These are phyloP conservation scores for Eustalomyia histrio DNA, from an alignment of 2,888 invertebrate genomes.

Conservation along the genomic window DNA sequence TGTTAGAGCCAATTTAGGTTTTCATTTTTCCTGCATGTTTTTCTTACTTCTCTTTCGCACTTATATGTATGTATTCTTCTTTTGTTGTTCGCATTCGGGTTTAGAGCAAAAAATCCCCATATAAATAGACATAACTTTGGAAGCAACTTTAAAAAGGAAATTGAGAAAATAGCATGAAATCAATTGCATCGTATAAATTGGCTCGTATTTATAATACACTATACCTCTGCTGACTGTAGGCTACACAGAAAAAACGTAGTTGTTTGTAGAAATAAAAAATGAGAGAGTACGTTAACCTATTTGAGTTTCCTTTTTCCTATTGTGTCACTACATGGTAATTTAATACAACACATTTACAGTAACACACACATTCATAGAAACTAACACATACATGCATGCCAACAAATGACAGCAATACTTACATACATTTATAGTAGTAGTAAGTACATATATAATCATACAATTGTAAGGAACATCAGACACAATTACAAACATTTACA, in stretches of 20 bases:
- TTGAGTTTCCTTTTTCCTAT: conserved; percentile 56
- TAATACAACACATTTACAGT: conserved; percentile 55
- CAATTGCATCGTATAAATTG: too few species aligned
- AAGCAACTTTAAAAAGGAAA: too few species aligned
- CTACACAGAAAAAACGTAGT: not conserved
- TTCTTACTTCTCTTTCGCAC: too few species aligned
- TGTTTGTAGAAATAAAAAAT: not conserved
- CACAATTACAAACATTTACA: conserved; percentile 25
- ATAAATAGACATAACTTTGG: too few species aligned
- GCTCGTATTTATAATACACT: too few species aligned
- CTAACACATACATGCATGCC: not conserved
- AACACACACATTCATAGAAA: conserved; percentile 37
- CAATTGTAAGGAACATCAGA: conserved; percentile 18
- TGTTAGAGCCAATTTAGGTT: too few species aligned
- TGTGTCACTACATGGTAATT: conserved; percentile 51
- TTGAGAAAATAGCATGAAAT: too few species aligned
- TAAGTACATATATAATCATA: not conserved
- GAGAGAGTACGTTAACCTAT: conserved; percentile 64
- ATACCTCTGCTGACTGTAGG: not conserved
- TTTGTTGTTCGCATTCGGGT: too few species aligned
- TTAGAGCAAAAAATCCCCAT: too few species aligned
- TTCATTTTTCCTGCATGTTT: too few species aligned
- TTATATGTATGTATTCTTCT: too few species aligned
- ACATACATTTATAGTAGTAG: not conserved
- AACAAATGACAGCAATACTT: conserved; percentile 21